Base-by-base conservation (phyloP, 2,113 vertebrate genomes). In the Xyliphius kryptos region DNA sequence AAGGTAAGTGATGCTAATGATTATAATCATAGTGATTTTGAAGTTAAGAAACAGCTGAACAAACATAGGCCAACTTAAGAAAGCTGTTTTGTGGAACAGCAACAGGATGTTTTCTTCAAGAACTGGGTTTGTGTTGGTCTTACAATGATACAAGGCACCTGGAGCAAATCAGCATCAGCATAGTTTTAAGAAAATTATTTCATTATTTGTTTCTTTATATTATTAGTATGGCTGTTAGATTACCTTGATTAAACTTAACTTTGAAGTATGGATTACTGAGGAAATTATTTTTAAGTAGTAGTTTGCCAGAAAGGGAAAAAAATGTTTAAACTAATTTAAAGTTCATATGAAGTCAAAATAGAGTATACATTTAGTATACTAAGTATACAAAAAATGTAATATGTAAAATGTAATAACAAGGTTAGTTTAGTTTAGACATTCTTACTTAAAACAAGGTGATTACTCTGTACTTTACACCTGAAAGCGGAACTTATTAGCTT, bases 1-100 rank as follows among this genome's bases (percentile, higher is more conserved):
- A 74, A 73, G 66, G 72, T 69, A 73, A 74, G 70, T 63, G 63
- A 79, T 76, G 74, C 56, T 77, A 73, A 75, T 74, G 69, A 71
- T 41, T 66, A 75, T 79, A 72, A 70, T 68, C 70, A 62, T 49
- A 16, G 55, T 52, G 67, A 75, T 75, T 61, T 41, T 15, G 49
- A 41, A 59, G 66, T 68, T 67, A 67, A 64, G 53, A 65, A n/a
- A 53, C 77, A 79, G 77, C 77, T 79, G 77, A 36, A 44, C 56
- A 75, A 77, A 79, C 73, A 71, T 9, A 47, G 46, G 48, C 46
- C 37, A 55, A 71, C 36, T 44, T 12, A 56, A 46, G 56, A 69
- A 59, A 63, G 54, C 54, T 51, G 38, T 66, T 62, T 69, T 20
- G 11, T 47, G 13, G 15, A 63, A 47, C 17, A 50, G 69, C 52